Percentiles rank a stretch among this genome's conserved stretches.
These are phyloP conservation scores for Chiloscyllium punctatum DNA, from an alignment of 2,797 vertebrate species.

Conservation along the genomic window DNA sequence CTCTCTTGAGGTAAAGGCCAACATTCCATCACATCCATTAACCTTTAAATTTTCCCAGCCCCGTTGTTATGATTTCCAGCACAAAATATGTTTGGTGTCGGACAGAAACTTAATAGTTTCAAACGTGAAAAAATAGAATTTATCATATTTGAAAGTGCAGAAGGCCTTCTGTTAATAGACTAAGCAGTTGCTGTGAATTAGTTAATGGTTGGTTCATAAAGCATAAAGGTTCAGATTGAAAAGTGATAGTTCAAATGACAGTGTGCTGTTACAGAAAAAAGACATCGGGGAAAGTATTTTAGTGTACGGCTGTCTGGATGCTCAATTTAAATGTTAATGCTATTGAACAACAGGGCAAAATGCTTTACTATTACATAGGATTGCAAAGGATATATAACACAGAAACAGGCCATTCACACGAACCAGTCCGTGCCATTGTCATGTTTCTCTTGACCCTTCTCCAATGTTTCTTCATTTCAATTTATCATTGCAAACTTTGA, in stretches of 20 bases:
- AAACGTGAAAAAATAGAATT: neutral
- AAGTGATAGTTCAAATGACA: neutral
- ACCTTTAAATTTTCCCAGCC: neutral
- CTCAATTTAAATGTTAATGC: neutral
- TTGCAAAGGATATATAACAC: neutral
- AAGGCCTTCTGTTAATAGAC: neutral
- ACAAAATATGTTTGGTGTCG: neutral
- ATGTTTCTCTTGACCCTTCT: neutral
- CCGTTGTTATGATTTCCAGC: neutral
- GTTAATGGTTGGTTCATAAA: neutral
- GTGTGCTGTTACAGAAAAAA: neutral
- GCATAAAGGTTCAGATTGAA: neutral
- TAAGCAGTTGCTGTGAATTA: neutral
- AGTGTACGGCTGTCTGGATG: neutral
- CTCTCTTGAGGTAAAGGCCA: neutral
- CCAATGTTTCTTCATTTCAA: neutral
- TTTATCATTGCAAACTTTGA: neutral
- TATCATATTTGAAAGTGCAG: neutral
- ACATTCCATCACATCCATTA: neutral
- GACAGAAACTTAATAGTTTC: neutral
- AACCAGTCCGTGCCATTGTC: neutral
- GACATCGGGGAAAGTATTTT: neutral
- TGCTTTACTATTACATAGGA: neutral
- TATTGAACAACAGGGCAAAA: neutral
- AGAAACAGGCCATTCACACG: neutral